Conservation (phyloP, 1,140 invertebrate genomes). For the Temnothorax nylanderi region DNA sequence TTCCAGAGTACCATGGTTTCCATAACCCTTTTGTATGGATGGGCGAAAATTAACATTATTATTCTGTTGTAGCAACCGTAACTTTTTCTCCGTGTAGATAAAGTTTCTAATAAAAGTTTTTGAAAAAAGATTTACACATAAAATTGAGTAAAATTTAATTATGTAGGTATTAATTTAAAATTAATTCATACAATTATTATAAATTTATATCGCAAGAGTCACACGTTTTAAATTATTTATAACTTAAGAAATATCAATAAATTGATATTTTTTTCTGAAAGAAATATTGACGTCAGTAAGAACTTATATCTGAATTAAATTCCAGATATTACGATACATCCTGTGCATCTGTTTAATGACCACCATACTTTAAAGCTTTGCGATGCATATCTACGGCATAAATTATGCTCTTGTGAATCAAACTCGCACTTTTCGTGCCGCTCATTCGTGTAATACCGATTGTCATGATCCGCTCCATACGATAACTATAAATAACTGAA, state of each 20-base stretch:
- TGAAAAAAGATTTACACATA: neutral
- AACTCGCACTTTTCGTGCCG: neutral
- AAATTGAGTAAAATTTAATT: neutral
- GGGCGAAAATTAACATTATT: no score
- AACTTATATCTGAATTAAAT: neutral
- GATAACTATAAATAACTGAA: slow-evolving; percentile 23
- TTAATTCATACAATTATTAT: neutral
- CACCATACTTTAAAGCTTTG: slow-evolving; percentile 13
- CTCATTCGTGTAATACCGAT: neutral
- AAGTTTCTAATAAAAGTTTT: neutral
- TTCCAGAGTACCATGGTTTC: no score
- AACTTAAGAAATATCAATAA: neutral
- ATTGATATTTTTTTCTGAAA: neutral
- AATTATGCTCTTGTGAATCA: neutral
- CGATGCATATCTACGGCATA: slow-evolving; percentile 38
- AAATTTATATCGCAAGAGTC: no score
- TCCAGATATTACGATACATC: neutral
- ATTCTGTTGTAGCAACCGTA: no score
- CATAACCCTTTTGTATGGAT: no score
- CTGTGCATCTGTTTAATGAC: neutral
- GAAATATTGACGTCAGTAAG: neutral
- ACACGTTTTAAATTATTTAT: neutral
- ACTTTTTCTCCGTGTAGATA: no score
- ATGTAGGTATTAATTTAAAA: neutral
- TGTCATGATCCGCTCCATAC: neutral